Evolutionary conservation across 2,797 vertebrate genomes (phyloP).

Genomic region (Fistularia tabacaria): DNA sequence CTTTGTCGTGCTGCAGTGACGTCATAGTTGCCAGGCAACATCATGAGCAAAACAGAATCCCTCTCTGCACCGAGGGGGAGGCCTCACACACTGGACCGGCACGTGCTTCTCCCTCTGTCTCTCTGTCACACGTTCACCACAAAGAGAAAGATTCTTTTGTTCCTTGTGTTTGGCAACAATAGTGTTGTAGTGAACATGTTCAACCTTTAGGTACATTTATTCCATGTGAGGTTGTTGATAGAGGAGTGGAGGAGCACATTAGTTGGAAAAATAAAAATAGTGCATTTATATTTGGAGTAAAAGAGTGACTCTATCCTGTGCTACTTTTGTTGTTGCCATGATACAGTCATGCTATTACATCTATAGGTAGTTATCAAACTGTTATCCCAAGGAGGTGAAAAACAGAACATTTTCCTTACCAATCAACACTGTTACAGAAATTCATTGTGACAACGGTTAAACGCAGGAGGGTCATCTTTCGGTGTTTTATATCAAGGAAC

Average conservation of each 20-base stretch:
- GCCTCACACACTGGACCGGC: constrained; percentile 52
- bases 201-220: not conserved
- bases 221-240: not conserved
- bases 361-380: no score
- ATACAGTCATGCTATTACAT: no score
- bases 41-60: constrained; percentile 77
- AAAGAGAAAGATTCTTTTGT: constrained; percentile 16
- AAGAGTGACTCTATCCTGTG: no score
- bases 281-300: no score
- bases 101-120: constrained; percentile 27
- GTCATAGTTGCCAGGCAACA: constrained; percentile 75
- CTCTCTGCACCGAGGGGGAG: constrained; percentile 67
- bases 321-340: no score
- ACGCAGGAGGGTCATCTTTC: no score
- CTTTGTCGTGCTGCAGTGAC: constrained; percentile 58
- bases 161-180: constrained; percentile 6
- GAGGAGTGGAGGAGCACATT: not conserved
- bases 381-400: no score
- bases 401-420: no score
- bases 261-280: no score
- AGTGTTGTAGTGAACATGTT: constrained; percentile 29
- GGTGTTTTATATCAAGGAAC: no score
- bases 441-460: no score
- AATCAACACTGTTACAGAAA: no score
- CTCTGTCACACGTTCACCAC: constrained; percentile 4